Evolutionary conservation across 1,140 invertebrate genomes (phyloP), one percentile per base, ranked within the genome.

Genomic region (Eurosta solidaginis): DNA sequence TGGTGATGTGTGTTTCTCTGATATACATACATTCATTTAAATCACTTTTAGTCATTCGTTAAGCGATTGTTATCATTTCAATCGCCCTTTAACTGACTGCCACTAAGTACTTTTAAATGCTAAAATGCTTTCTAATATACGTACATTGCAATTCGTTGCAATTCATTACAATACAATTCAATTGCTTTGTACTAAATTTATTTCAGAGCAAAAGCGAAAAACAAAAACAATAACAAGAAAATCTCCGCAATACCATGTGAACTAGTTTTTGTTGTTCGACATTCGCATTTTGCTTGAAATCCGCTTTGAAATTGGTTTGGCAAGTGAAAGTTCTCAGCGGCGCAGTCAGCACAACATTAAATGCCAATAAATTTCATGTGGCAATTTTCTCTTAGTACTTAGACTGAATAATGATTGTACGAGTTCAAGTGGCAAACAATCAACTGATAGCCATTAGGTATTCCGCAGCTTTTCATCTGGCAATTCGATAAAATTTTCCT

Each of bases 131-230:
- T 68, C 33, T 68, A 68, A 68, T 68, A 40, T 68, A n/a, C n/a
- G 59, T 68, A 40, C 40, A 40, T 68, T 20, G 59, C 59, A 68
- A 68, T 68, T 68, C 59, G 59, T 68, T 68, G 36, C 59, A 68
- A 68, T 68, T 42, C 59, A 68, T 33, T 68, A 33, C 59, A 68
- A 68, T 68, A 68, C 59, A 68, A 68, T 68, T 68, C 59, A 68
- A 68, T 68, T 68, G 33, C 59, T 68, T 68, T 68, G 59, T 33
- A 68, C 59, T 68, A 68, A 68, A 68, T 68, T 68, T 68, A 68
- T 68, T 68, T 68, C 33, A 68, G 59, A 42, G 40, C 33, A 20
- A 3, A 20, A 25, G 50, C 50, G 27, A n/a, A 20, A 54, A 7
- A 25, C 5, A 54, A 20, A 7, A 7, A 25, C 50, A 25, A 2